phyloP scores from a whole-genome alignment of 2,888 invertebrate species.

The Bimastos eiseni region DNA sequence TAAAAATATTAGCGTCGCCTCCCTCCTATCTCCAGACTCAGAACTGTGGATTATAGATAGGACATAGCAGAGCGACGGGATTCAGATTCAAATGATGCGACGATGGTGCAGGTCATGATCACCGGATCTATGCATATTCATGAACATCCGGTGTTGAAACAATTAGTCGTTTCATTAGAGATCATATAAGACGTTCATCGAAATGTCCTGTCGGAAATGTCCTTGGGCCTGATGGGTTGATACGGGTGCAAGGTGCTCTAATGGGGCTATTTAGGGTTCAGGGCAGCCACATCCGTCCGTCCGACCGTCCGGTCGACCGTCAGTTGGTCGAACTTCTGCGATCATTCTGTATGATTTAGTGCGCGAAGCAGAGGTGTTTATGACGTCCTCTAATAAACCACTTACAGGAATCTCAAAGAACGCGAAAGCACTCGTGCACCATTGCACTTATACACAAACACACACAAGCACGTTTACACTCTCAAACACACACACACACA shows the following conservation, averaged over 20 bases:
- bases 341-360: not conserved
- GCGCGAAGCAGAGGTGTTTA: not conserved
- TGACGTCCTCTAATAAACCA: conserved; percentile 5
- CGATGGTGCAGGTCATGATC: too few relatives aligned
- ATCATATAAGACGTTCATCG: not conserved
- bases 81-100: not conserved
- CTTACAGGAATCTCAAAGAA: not conserved
- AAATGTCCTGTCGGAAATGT: not conserved
- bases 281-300: not conserved
- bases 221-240: not conserved
- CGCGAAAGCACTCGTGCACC: too few relatives aligned
- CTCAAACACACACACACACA: too few relatives aligned
- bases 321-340: not conserved
- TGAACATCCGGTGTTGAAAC: conserved; percentile 9
- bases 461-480: too few relatives aligned
- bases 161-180: not conserved
- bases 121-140: not conserved
- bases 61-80: too few relatives aligned
- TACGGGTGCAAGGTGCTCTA: not conserved
- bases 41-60: too few relatives aligned
- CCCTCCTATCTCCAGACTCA: too few relatives aligned
- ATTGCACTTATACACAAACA: too few relatives aligned
- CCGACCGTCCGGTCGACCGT: not conserved
- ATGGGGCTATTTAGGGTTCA: conserved; percentile 4
- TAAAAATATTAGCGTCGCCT: too few relatives aligned